Percentiles rank a stretch among this genome's conserved stretches.
phyloP scores from a whole-genome alignment of 2,888 invertebrate genomes.

The Drosophila antonietae region DNA sequence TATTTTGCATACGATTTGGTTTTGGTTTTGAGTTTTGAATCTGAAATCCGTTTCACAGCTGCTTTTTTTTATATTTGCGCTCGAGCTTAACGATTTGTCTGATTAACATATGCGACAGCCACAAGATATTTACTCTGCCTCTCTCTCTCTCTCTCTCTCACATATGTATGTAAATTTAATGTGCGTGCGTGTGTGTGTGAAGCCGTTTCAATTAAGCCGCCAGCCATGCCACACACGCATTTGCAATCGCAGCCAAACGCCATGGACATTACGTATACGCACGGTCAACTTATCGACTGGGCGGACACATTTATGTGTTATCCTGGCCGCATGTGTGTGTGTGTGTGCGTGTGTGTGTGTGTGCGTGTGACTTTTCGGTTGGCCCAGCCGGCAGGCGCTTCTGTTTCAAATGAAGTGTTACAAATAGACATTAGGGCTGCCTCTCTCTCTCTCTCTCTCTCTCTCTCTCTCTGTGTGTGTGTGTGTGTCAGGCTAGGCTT shows the following conservation, averaged over 20 bases:
- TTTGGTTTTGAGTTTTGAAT: slow-evolving; percentile 57
- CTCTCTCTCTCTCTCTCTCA: not conserved
- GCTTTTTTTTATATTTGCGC: slow-evolving; percentile 7
- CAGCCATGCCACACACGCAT: slow-evolving; percentile 16
- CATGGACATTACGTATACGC: slow-evolving; percentile 50
- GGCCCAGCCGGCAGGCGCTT: slow-evolving; percentile 40
- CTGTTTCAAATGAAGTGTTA: slow-evolving; percentile 77
- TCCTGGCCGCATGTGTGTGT: not conserved
- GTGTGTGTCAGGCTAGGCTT: slow-evolving; percentile 35
- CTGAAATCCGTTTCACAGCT: slow-evolving; percentile 35
- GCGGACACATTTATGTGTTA: slow-evolving; percentile 29
- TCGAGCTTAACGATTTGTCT: slow-evolving; percentile 40
- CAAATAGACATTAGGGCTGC: slow-evolving; percentile 69
- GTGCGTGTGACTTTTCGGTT: slow-evolving; percentile 41
- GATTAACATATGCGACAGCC: slow-evolving; percentile 51
- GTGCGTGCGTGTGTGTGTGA: slow-evolving; percentile 20
- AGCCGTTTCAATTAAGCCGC: slow-evolving; percentile 54
- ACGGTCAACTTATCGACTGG: slow-evolving; percentile 56
- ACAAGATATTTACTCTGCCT: slow-evolving; percentile 6
- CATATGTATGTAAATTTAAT: slow-evolving; percentile 2
- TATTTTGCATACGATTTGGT: slow-evolving; percentile 55
- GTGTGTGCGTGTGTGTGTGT: not conserved
- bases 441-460: slow-evolving; percentile 1
- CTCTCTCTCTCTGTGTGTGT: slow-evolving; percentile 5
- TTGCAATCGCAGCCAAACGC: slow-evolving; percentile 24